Base-by-base conservation (phyloP, 1,140 invertebrate species). In the Hypothenemus hampei region DNA sequence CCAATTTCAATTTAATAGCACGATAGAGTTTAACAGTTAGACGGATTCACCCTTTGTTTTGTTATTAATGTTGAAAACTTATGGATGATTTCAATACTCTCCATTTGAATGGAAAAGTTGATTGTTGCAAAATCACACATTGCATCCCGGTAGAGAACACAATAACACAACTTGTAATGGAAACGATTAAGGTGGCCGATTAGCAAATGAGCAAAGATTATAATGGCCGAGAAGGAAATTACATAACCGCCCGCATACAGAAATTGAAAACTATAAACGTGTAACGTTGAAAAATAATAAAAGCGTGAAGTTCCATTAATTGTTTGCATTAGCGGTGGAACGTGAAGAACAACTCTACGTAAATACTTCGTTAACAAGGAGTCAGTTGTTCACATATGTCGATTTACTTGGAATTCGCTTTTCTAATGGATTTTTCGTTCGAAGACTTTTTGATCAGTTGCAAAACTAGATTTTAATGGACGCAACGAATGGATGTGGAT, bases 291-390 rank as follows among this genome's bases (percentile, higher is more conserved):
- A 22, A 22, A 43, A 43, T 11, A 43, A 43, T 11, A 43, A 43
- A 43, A 43, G 40, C 40, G 40, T 43, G 40, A 43, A 43, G 40
- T 43, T 43, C 11, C 40, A 43, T 22, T 43, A 43, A 43, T 43
- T 43, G 23, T 20, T 22, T 43, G 19, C 40, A 23, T 43, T 23
- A 43, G 35, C 11, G n/a, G 6, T 15, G n/a, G 13, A 20, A n/a
- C 40, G 40, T 3, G 20, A 43, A 23, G 40, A 2, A 31, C 1
- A 11, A 31, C 26, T 31, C 13, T 13, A 13, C 10, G 26, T 31
- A 31, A 31, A 13, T 31, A 31, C 26, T 31, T 31, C 26, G 26
- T 31, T 31, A 31, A 31, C 26, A 31, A 31, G 26, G 3, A 31
- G 26, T 31, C n/a, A n/a, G 6, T 7, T n/a, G n/a, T 29, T 29